These are phyloP conservation scores for Babylonia areolata DNA, from an alignment of 1,140 invertebrate species.

Conservation along the genomic window DNA sequence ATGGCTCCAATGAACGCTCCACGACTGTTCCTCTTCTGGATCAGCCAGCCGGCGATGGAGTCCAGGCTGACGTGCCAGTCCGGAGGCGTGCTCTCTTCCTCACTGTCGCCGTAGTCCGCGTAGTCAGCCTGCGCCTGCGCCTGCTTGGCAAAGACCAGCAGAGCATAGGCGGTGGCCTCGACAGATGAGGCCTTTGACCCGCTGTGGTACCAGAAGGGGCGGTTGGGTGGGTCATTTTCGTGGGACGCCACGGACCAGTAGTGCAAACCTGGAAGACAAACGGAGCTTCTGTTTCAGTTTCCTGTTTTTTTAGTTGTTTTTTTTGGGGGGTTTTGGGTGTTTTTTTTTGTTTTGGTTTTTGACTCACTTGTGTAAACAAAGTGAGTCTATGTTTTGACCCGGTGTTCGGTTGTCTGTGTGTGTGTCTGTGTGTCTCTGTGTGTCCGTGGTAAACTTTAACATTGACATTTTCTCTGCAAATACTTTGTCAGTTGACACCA, in stretches of 20 bases:
- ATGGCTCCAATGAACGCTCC: constrained; percentile 45
- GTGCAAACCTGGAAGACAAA: constrained; percentile 30
- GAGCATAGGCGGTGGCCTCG: constrained; percentile 47
- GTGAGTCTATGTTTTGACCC: no score
- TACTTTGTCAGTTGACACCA: no score
- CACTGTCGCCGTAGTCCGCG: not conserved
- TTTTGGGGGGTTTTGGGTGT: no score
- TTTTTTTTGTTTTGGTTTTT: no score
- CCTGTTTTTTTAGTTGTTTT: no score
- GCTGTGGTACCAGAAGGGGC: constrained; percentile 44
- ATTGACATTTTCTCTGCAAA: no score
- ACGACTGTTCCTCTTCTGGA: constrained; percentile 40
- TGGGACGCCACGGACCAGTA: constrained; percentile 35
- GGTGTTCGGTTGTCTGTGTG: no score
- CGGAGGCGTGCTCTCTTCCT: not conserved
- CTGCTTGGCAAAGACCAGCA: constrained; percentile 40
- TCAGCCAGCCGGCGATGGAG: constrained; percentile 48
- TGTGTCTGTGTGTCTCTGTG: no score
- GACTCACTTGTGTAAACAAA: no score
- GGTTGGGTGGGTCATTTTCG: constrained; percentile 11
- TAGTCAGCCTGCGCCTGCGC: not conserved
- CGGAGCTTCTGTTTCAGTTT: no score
- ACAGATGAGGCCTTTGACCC: constrained; percentile 39
- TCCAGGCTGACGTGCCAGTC: constrained; percentile 31
- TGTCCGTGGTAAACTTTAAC: no score